Evolutionary conservation across 1,140 invertebrate genomes (phyloP), one percentile per base, ranked within the genome.

Genomic region (Catajapyx aquilonaris): DNA sequence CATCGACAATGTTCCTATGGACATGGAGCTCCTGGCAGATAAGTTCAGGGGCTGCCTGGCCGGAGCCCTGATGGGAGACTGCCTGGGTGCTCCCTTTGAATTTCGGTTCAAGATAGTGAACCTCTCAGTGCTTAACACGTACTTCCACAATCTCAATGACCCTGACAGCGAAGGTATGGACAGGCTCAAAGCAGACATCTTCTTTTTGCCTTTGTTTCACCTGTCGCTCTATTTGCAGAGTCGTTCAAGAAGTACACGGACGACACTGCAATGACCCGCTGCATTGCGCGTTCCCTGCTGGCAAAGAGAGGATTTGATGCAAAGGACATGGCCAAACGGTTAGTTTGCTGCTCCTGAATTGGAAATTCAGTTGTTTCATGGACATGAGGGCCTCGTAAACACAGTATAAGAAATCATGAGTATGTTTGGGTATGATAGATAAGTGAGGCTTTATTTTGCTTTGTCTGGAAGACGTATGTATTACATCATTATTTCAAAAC

Each of bases 201-300:
- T n/a, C n/a, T n/a, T n/a, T n/a, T n/a, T n/a, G n/a, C n/a, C n/a
- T n/a, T n/a, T n/a, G n/a, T n/a, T n/a, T n/a, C n/a, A n/a, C n/a
- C n/a, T n/a, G n/a, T n/a, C n/a, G n/a, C n/a, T n/a, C 35, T 41
- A 35, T 41, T 46, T 55, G 7, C 42, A 73, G 70, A 61, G 22
- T 69, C 70, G 28, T 55, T 65, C 23, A 69, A 71, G 44, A 47
- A 57, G 19, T 80, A 65, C 49, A 78, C 78, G 20, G 78, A 83
- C 65, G 79, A 83, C 50, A 78, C 78, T 11, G 73, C 71, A 16
- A 80, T 84, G 77, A 71, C 71, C 11, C 64, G 65, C 49, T 62
- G 62, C 31, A 53, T 80, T 28, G 72, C 69, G 3, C 52, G 62
- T 45, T 76, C 71, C 30, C 51, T 83, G 18, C 58, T 76, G 17